Evolutionary conservation across 2,888 invertebrate genomes (phyloP), one percentile per base, ranked within the genome.

Genomic region (Acronicta aceris): DNA sequence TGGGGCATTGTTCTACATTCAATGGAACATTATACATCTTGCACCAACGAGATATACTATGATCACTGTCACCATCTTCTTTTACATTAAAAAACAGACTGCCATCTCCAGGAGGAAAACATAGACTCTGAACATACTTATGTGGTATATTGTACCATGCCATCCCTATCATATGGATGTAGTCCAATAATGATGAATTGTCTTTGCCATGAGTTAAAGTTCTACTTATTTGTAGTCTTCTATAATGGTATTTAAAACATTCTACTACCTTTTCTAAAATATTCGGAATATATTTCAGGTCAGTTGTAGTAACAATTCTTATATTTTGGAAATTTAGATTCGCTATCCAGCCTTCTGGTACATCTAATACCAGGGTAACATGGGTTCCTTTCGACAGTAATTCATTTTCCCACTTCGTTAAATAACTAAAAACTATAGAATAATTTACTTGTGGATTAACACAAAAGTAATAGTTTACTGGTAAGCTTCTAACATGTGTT

Each of bases 161-260:
- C 59, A 78, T 74, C 48, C 80, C 79, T 38, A 85, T 78, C 76
- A 85, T 76, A 42, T 84, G 70, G 16, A 84, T 59, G 54, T 81
- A 76, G 63, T 85, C 81, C 43, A 74, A 21, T 54, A 81, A 64
- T 58, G 71, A 60, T 15, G 59, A 65, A 56, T 65, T 71, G 33
- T 79, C 78, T 64, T 81, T 78, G 38, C 75, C 72, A 59, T 72
- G 68, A 2, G 76, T 74, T 43, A 79, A 61, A 52, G 65, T 73
- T 67, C 77, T 80, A 38, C 66, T 79, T 25, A 86, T 81, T 65
- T 84, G 85, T 65, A 85, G 61, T 75, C 72, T 81, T 66, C 86
- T 81, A 57, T 85, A 86, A 64, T 86, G 75, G 62, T 76, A 83
- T 55, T 86, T 86, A 58, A 85, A 83, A 74, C 81, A 81, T 60